phyloP scores from a whole-genome alignment of 30 jellyfish, hydroid and myxozoan genomes.

The Chrysaora quinquecirrha region DNA sequence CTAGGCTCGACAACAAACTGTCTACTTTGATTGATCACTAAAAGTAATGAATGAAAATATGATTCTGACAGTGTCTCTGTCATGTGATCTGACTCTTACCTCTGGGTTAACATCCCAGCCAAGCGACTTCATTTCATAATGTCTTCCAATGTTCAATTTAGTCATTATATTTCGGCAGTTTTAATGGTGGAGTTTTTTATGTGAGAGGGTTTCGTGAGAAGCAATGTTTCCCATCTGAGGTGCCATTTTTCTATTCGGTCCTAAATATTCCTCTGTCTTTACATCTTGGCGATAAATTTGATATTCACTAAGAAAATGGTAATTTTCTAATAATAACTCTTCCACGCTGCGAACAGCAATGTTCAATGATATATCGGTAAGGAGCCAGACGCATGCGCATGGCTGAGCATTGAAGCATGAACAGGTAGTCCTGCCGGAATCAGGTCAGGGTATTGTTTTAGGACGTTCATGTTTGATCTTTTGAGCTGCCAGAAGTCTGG shows the following conservation, averaged over 20 bases:
- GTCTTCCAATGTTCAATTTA: slow-evolving; percentile 42
- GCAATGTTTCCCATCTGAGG: neutral
- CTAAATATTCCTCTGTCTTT: neutral
- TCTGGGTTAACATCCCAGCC: slow-evolving; percentile 59
- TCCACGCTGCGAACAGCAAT: no score
- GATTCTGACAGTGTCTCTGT: neutral
- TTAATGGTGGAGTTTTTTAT: neutral
- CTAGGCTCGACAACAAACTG: neutral
- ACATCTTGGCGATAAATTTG: neutral
- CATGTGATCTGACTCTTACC: slow-evolving; percentile 15
- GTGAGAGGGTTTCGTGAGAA: neutral
- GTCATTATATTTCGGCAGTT: slow-evolving; percentile 25
- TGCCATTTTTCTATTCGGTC: neutral
- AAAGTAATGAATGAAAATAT: no score
- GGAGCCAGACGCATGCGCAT: slow-evolving; percentile 59
- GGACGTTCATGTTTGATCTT: slow-evolving; percentile 50
- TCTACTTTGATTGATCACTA: no score
- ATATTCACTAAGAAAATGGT: neutral
- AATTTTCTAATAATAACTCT: no score
- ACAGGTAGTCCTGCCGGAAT: slow-evolving; percentile 52
- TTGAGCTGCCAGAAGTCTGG: slow-evolving; percentile 27
- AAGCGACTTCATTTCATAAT: slow-evolving; percentile 48
- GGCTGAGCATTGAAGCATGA: slow-evolving; percentile 61
- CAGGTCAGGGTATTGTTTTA: slow-evolving; percentile 76
- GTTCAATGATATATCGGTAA: neutral